Evolutionary conservation across 30 jellyfish, hydroid and myxozoan genomes (phyloP).

Genomic region (Chrysaora quinquecirrha): DNA sequence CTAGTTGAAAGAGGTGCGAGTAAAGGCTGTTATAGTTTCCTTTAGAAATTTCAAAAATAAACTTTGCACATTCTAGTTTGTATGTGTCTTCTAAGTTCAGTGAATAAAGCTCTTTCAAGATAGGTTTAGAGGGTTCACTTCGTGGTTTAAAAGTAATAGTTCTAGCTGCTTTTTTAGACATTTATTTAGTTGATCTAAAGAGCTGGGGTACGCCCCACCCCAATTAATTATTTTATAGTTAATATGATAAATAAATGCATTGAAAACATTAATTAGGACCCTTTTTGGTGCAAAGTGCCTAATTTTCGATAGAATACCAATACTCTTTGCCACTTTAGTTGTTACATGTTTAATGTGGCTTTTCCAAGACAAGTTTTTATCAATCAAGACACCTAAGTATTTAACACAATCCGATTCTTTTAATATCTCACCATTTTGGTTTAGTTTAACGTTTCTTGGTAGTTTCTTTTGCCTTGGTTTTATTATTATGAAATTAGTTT

Average conservation of each 20-base stretch:
- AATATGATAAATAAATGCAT: conserved; percentile 38
- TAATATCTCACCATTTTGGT: conserved; percentile 23
- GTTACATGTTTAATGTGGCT: conserved; percentile 27
- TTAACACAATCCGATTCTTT: conserved; percentile 14
- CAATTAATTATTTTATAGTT: conserved; percentile 14
- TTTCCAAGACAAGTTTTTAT: conserved; percentile 30
- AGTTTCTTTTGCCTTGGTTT: conserved; percentile 25
- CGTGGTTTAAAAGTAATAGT: conserved; percentile 11
- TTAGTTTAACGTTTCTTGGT: conserved; percentile 7
- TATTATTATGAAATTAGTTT: conserved; percentile 24
- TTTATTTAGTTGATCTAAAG: conserved; percentile 3
- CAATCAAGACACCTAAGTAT: conserved; percentile 30
- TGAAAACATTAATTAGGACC: conserved; percentile 2
- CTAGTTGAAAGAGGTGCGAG: conserved; percentile 6
- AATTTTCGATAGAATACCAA: conserved; percentile 22
- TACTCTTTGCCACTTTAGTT: conserved; percentile 15
- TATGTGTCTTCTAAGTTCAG: conserved; percentile 47
- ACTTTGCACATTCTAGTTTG: conserved; percentile 34
- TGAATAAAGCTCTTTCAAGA: conserved; percentile 28
- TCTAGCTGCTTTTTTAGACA: conserved; percentile 31
- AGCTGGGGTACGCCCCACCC: conserved; percentile 19
- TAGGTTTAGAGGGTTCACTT: conserved; percentile 25
- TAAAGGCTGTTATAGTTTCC: conserved; percentile 18
- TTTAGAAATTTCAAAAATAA: conserved; percentile 27
- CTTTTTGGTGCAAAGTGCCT: conserved; percentile 25